Base-by-base conservation (phyloP, 2,797 vertebrate species). In the Allobates femoralis region DNA sequence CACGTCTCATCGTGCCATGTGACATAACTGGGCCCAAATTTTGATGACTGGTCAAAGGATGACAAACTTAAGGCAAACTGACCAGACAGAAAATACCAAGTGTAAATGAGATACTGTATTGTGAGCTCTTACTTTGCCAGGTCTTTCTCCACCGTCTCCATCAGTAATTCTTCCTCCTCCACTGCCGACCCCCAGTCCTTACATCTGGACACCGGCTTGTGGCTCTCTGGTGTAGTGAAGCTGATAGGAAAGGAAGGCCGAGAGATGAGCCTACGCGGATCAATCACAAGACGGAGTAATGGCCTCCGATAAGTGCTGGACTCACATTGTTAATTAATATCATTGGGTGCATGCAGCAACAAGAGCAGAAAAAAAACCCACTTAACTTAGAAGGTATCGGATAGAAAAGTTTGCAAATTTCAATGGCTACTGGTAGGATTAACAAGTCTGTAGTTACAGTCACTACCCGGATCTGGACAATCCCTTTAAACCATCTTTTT, bases 171-270 rank as follows among this genome's bases (percentile, higher is more conserved):
- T 62, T 96, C 95, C 69, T 94, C 94, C 89, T 97, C 96, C 60
- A 96, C 95, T n/a, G 94, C 95, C 77, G 92, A 94, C 7, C 92
- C 96, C 96, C 96, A 97, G 56, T 96, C 94, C 46, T 89, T 91
- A 85, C 95, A 94, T 6, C 96, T 90, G n/a, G 95, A 90, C 28
- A 88, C 84, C 5, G 94, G 93, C 12, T 93, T 94, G 10, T 93
- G 94, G 66, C 94, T 94, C 90, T 97, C 96, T 55, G 96, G 96
- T 62, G 96, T 97, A 75, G 96, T 97, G 82, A 97, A 97, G 85
- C 96, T 97, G 89, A n/a, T 88, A 78, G 55, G 69, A 60, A 0
- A 23, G 55, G 16, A 89, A 46, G 26, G 50, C 30, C 41, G 30
- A 83, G 23, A 83, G 3, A 41, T 83, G 64, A 87, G 37, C 34